Conservation (phyloP, 2,113 vertebrate genomes). For the Eublepharis macularius region DNA sequence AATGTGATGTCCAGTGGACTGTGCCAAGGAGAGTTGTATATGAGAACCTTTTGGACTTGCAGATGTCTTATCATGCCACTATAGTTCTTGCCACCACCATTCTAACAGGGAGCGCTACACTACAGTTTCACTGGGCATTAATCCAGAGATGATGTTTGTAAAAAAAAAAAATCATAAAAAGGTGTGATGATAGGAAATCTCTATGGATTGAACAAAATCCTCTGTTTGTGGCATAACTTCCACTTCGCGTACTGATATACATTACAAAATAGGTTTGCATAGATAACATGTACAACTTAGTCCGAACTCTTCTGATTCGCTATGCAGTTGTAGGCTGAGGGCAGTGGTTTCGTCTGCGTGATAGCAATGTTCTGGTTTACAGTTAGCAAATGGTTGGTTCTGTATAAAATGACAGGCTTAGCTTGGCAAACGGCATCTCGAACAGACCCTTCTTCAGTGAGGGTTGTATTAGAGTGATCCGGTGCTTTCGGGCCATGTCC, state of each 20-base stretch:
- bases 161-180: background rate
- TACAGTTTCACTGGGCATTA: no score
- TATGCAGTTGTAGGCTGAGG: background rate
- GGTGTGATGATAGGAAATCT: background rate
- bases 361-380: background rate
- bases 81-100: background rate
- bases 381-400: background rate
- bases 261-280: background rate
- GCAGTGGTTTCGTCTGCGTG: background rate
- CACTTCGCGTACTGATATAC: background rate
- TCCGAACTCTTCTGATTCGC: background rate
- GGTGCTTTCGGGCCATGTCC: background rate
- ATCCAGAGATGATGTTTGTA: background rate
- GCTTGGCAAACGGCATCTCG: background rate
- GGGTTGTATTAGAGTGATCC: background rate
- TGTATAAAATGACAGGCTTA: background rate
- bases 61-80: background rate
- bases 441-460: no score
- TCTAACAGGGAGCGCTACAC: background rate
- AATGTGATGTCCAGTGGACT: background rate
- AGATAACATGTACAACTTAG: background rate
- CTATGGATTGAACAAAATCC: background rate
- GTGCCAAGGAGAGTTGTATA: background rate
- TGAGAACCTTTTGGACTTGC: background rate
- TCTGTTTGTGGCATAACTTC: background rate